Conservation (phyloP, 2,113 vertebrate species). For the Dolichotis patagonum region DNA sequence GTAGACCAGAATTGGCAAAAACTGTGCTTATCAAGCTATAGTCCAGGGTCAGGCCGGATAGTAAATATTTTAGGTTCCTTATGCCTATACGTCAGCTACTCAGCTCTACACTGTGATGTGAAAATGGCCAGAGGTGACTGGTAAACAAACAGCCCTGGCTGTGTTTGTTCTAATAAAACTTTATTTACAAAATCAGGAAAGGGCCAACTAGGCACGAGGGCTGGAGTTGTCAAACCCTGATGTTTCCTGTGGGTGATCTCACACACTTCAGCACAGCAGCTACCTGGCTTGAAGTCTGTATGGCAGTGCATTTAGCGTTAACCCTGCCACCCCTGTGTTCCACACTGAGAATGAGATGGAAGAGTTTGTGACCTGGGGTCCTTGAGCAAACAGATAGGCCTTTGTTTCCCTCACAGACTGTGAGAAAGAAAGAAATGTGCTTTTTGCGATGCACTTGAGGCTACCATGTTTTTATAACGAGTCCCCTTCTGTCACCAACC, state of each 20-base stretch:
- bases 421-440: neutral
- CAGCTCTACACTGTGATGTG: fast-evolving
- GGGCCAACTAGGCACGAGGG: neutral
- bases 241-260: neutral
- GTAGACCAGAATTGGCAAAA: too few species aligned
- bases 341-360: neutral
- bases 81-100: neutral
- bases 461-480: fast-evolving
- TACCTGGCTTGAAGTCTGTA: neutral
- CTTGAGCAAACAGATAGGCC: neutral
- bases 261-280: neutral
- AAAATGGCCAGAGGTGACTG: neutral
- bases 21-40: too few species aligned
- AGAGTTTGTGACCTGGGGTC: neutral
- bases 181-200: neutral
- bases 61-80: neutral
- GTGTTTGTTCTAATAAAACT: neutral
- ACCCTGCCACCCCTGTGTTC: fast-evolving
- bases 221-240: neutral
- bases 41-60: neutral
- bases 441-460: neutral
- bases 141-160: neutral
- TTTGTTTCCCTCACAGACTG: neutral
- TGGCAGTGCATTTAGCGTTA: fast-evolving
- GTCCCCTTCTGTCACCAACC: neutral